Conservation (phyloP, 2,797 vertebrate species). For the Gallirallus australis region DNA sequence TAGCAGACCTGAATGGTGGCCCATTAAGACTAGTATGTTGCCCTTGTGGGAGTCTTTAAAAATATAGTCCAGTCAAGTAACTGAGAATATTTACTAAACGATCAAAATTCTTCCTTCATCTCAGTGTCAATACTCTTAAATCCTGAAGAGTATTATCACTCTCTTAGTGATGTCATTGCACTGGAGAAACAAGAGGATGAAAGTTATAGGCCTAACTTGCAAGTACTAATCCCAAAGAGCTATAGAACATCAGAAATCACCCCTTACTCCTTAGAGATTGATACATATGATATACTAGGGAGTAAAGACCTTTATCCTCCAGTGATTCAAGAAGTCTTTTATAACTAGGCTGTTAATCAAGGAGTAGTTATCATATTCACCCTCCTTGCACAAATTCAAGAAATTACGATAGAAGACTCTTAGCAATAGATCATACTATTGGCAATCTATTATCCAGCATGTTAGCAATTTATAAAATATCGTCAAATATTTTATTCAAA, state of each 20-base stretch:
- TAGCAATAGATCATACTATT: neutral
- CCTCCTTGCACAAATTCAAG: neutral
- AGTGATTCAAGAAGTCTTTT: neutral
- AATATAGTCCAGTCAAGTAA: neutral
- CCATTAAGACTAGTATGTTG: neutral
- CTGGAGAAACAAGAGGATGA: neutral
- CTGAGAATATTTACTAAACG: neutral
- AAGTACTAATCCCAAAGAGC: neutral
- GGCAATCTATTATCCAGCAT: neutral
- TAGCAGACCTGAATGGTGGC: neutral
- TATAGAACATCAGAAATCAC: neutral
- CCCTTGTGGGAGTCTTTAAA: neutral
- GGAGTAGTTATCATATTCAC: neutral
- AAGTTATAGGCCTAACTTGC: neutral
- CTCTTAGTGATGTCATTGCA: neutral
- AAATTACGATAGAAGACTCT: neutral
- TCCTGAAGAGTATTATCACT: neutral
- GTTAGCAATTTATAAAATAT: neutral
- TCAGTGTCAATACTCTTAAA: neutral
- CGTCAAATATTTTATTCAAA: neutral
- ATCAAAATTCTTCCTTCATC: neutral
- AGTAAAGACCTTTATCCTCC: neutral
- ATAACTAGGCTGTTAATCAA: neutral
- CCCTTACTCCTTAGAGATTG: neutral
- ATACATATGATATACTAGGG: neutral